Conservation (phyloP, 2,888 invertebrate genomes). For the Pseudanteris insignis region DNA sequence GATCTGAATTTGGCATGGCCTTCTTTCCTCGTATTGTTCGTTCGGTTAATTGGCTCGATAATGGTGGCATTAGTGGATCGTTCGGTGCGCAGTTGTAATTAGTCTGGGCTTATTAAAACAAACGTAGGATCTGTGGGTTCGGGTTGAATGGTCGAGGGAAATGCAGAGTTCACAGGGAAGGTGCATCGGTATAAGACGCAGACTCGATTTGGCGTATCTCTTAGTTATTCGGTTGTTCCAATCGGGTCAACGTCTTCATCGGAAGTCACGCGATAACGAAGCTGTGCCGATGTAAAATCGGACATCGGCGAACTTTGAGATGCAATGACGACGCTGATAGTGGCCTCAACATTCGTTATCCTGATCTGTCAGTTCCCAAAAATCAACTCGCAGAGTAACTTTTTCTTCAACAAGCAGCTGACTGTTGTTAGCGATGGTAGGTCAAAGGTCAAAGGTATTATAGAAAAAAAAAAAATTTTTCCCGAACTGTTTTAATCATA, state of each 20-base stretch:
- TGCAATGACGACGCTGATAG: conserved; percentile 38
- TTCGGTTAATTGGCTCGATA: too few species aligned
- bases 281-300: conserved; percentile 18
- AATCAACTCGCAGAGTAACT: conserved; percentile 33
- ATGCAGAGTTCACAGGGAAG: conserved; percentile 47
- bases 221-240: conserved; percentile 55
- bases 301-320: conserved; percentile 12
- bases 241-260: conserved; percentile 47
- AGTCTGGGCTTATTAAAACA: conserved; percentile 11
- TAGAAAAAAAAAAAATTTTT: too few species aligned
- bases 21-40: too few species aligned
- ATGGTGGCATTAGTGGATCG: too few species aligned
- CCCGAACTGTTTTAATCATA: too few species aligned
- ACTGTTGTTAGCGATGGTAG: conserved; percentile 65
- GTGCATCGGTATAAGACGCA: conserved; percentile 57
- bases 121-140: conserved; percentile 18
- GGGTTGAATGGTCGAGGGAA: conserved; percentile 42
- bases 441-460: conserved; percentile 8
- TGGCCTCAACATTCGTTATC: conserved; percentile 15
- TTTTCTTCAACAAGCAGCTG: conserved; percentile 67
- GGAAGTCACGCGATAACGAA: conserved; percentile 16
- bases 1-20: too few species aligned
- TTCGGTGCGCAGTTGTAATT: conserved; percentile 1
- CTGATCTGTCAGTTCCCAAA: conserved; percentile 18
- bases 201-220: conserved; percentile 55